Conservation (phyloP, 2,797 vertebrate genomes). For the Muraenolepis orangiensis region DNA sequence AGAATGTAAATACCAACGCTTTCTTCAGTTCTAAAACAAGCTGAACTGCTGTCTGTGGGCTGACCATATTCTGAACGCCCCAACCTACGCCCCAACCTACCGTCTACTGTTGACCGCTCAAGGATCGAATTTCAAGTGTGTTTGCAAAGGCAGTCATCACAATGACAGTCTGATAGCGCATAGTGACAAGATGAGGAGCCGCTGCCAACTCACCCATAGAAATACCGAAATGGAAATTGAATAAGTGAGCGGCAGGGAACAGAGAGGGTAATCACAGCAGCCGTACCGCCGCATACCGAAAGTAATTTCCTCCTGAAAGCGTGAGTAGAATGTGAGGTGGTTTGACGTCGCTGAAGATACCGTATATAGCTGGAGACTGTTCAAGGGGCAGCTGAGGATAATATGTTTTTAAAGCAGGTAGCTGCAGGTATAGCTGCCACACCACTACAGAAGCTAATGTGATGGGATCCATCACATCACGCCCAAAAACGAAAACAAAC, state of each 20-base stretch:
- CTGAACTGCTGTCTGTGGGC: not conserved
- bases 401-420: no score
- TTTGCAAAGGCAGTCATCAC: no score
- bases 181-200: not conserved
- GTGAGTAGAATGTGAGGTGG: no score
- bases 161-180: no score
- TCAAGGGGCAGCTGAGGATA: not conserved
- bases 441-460: no score
- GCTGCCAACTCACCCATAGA: not conserved
- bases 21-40: not conserved
- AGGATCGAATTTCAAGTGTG: no score
- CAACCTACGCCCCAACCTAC: not conserved
- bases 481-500: no score
- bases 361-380: not conserved
- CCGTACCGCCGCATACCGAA: not conserved
- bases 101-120: not conserved
- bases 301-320: not conserved
- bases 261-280: not conserved
- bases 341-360: not conserved
- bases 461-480: no score
- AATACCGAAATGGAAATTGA: not conserved
- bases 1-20: not conserved
- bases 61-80: not conserved
- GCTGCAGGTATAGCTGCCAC: no score
- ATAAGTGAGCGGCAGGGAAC: no score